Base-by-base conservation (phyloP, 2,797 vertebrate species). In the Ceryle rudis region DNA sequence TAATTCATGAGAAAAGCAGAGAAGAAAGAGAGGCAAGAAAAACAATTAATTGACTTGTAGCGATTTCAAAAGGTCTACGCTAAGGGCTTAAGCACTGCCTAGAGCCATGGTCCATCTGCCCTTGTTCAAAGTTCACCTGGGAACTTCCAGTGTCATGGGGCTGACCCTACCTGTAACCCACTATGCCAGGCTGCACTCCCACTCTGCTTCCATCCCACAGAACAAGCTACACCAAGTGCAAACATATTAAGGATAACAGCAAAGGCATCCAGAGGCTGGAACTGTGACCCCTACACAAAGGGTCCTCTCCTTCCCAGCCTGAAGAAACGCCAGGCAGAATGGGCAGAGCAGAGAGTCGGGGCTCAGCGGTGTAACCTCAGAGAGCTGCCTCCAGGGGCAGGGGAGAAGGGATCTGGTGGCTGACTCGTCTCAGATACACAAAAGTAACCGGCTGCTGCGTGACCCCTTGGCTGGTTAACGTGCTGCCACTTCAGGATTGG, bases 61-160 rank as follows among this genome's bases (percentile, higher is more conserved):
- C 55, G 33, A 67, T 64, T 82, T 75, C 37, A 70, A 57, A 66
- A 70, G 26, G 31, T 6, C 16, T 81, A 17, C n/a, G 31, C 13
- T 35, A 42, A 42, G 42, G 33, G 16, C 31, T 81, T 60, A 25
- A 41, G 11, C 2, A 0, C 19, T 72, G 49, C 42, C 33, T 17
- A 23, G 49, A 79, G 62, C 31, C 18, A 4, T 5, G 23, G 37
- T 28, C 51, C 26, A n/a, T 46, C 14, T 55, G 29, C 13, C 25
- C 17, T 26, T 51, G 18, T 31, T 49, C 62, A 64, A 52, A 81
- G 73, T 51, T 57, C 70, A 61, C 52, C 47, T 47, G 69, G 16
- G 23, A 82, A 10, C 31, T 65, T 31, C 10, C 72, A 86, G 1
- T 3, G 23, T 0, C 0, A 26, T 0, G 2, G 62, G 8, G 35